Percentiles rank a stretch among this genome's conserved stretches.
phyloP scores from a whole-genome alignment of 1,140 invertebrate genomes.

The Potamilus streckersoni region DNA sequence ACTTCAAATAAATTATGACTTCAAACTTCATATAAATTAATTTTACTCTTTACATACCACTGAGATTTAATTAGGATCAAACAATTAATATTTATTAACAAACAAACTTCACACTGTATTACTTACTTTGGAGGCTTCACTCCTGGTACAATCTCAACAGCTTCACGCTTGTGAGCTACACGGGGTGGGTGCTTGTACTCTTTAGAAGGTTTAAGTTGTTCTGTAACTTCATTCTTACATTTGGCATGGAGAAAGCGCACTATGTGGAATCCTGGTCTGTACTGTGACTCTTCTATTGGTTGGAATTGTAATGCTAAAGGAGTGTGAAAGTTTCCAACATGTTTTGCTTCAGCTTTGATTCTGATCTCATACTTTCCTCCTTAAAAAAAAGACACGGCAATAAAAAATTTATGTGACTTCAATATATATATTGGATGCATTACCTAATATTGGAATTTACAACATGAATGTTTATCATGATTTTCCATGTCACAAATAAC shows the following conservation, averaged over 20 bases:
- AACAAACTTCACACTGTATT: background rate
- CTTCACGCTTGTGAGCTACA: conserved; percentile 11
- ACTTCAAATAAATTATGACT: no score
- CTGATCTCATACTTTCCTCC: conserved; percentile 32
- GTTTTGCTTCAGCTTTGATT: conserved; percentile 29
- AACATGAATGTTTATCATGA: no score
- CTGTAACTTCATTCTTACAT: conserved; percentile 35
- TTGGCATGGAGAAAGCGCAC: conserved; percentile 36
- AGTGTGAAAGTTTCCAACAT: conserved; percentile 40
- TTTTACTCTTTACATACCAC: no score
- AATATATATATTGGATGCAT: conserved; percentile 10
- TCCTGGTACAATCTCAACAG: conserved; percentile 28
- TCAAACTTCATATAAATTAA: no score
- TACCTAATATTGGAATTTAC: background rate
- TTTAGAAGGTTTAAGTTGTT: conserved; percentile 26
- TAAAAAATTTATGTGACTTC: background rate
- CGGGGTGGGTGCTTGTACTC: conserved; percentile 29
- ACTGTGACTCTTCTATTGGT: background rate
- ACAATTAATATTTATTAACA: no score
- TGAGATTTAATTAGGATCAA: no score
- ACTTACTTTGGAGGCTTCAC: conserved; percentile 32
- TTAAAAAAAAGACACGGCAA: conserved; percentile 6
- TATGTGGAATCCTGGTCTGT: conserved; percentile 34
- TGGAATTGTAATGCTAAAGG: conserved; percentile 41
- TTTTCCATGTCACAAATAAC: no score